Evolutionary conservation across 2,113 vertebrate genomes (phyloP).

Genomic region (Syngnathus typhle): DNA sequence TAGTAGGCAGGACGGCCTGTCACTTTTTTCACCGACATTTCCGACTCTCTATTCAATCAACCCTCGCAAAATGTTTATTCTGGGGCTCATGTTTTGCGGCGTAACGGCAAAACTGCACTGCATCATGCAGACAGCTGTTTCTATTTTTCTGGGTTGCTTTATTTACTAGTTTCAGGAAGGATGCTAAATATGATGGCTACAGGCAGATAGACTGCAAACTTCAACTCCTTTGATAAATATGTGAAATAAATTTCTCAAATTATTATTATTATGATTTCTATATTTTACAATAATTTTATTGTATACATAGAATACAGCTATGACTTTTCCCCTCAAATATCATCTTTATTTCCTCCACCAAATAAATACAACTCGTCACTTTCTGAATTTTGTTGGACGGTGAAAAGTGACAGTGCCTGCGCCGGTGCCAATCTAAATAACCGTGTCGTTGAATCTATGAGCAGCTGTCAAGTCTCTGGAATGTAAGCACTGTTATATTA

Average conservation of each 20-base stretch:
- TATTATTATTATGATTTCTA: too few relatives aligned
- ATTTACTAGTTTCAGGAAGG: too few relatives aligned
- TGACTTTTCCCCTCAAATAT: too few relatives aligned
- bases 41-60: background rate
- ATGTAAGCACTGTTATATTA: background rate
- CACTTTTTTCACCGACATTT: background rate
- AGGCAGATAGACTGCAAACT: too few relatives aligned
- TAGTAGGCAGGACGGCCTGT: background rate
- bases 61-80: background rate
- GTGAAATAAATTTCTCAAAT: too few relatives aligned
- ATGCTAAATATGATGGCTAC: too few relatives aligned
- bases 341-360: too few relatives aligned
- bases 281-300: too few relatives aligned
- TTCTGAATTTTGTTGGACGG: background rate
- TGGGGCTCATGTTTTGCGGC: too few relatives aligned
- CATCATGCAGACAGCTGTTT: background rate
- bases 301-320: too few relatives aligned
- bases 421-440: background rate
- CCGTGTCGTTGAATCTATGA: background rate
- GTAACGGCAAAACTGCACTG: background rate
- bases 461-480: background rate
- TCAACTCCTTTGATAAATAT: too few relatives aligned
- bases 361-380: background rate
- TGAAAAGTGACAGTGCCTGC: background rate
- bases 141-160: too few relatives aligned